Evolutionary conservation across 2,888 invertebrate genomes (phyloP).

Genomic region (Xestoiulus laeticollis): DNA sequence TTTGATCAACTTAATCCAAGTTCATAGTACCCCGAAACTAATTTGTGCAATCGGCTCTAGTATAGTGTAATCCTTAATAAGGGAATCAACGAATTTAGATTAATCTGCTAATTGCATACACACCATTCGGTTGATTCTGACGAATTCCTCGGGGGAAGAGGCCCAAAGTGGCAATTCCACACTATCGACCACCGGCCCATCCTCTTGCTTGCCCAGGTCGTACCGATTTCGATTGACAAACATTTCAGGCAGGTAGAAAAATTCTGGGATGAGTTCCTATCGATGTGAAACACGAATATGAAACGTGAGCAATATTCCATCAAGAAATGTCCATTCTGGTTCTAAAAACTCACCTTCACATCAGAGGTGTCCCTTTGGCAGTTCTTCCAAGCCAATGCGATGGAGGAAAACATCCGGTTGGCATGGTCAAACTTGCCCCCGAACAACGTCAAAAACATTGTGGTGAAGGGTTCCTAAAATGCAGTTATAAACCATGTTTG

Average conservation of each 20-base stretch:
- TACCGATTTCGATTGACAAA: conserved; percentile 88
- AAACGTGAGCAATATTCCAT: neutral
- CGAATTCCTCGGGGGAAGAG: conserved; percentile 95
- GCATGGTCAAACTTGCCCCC: conserved; percentile 99
- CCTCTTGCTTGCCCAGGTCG: conserved; percentile 88
- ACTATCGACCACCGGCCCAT: conserved; percentile 78
- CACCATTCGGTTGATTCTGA: conserved; percentile 95
- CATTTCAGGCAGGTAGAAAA: conserved; percentile 99
- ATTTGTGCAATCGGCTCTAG: neutral
- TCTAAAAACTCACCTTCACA: conserved; percentile 77
- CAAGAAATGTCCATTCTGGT: neutral
- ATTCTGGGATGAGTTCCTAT: conserved; percentile 96
- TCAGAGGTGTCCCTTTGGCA: conserved; percentile 99
- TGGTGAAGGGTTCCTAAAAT: conserved; percentile 95
- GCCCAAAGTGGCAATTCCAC: conserved; percentile 98
- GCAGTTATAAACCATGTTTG: too few relatives aligned
- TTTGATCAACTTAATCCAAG: conserved; percentile 30
- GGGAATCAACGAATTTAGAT: neutral
- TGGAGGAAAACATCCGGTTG: conserved; percentile 93
- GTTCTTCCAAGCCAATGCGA: conserved; percentile 97
- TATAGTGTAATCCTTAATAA: too few relatives aligned
- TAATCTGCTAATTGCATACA: too few relatives aligned
- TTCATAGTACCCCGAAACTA: too few relatives aligned
- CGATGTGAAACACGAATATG: conserved; percentile 53
- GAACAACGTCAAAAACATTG: conserved; percentile 97